Evolutionary conservation across 2,888 invertebrate genomes (phyloP).

Genomic region (Mantis religiosa): DNA sequence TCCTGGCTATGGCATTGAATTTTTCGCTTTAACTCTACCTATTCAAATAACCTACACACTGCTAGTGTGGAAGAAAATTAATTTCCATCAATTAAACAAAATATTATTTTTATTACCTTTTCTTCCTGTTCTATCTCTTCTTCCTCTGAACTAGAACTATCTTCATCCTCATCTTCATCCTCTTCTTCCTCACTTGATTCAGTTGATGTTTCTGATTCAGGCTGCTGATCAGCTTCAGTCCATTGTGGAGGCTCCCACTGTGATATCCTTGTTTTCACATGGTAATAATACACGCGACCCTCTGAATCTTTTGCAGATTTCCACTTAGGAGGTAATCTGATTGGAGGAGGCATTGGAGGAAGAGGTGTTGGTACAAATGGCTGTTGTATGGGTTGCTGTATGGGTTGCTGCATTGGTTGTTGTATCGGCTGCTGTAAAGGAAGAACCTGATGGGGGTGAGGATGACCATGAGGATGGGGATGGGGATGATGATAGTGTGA

Average conservation of each 20-base stretch:
- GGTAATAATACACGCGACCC: slow-evolving; percentile 89
- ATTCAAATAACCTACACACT: too few relatives aligned
- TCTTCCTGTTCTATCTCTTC: slow-evolving; percentile 36
- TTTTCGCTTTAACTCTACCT: too few relatives aligned
- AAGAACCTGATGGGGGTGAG: slow-evolving; percentile 15
- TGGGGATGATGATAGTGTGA: slow-evolving; percentile 24
- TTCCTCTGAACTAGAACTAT: slow-evolving; percentile 34
- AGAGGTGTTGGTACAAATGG: slow-evolving; percentile 25
- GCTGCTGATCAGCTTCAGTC: slow-evolving; percentile 38
- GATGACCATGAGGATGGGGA: slow-evolving; percentile 27
- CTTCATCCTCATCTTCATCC: slow-evolving; percentile 38
- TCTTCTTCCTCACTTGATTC: slow-evolving; percentile 29
- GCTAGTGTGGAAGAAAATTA: too few relatives aligned
- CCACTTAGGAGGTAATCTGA: slow-evolving; percentile 81
- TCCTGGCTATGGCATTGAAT: too few relatives aligned
- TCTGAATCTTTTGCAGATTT: slow-evolving; percentile 75
- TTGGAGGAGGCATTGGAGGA: slow-evolving; percentile 39
- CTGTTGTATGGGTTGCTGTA: slow-evolving; percentile 18
- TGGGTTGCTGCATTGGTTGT: slow-evolving; percentile 17
- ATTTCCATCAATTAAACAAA: too few relatives aligned
- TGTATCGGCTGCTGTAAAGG: slow-evolving; percentile 21
- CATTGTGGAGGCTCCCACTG: slow-evolving; percentile 70
- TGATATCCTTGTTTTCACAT: slow-evolving; percentile 68
- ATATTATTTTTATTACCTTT: too few relatives aligned
- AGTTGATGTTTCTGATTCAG: slow-evolving; percentile 24